phyloP scores from a whole-genome alignment of 2,113 vertebrate genomes.

The Nerophis ophidion region DNA sequence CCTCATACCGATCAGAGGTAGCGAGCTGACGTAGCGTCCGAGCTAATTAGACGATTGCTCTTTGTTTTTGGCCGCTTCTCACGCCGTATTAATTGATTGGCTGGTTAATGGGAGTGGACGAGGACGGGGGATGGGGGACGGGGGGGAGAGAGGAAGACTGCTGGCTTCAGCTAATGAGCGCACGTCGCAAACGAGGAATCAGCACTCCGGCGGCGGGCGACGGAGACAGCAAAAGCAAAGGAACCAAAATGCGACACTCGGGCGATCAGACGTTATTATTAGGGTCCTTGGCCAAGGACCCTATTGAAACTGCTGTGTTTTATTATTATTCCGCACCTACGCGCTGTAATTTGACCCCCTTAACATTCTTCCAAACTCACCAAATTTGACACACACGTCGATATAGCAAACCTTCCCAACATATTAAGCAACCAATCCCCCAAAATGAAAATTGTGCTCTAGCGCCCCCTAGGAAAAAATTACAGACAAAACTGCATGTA shows the following conservation, averaged over 20 bases:
- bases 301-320: no score
- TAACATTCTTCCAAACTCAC: no score
- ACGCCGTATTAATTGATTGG: constrained; percentile 74
- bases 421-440: no score
- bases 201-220: constrained; percentile 44
- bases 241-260: neutral
- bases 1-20: constrained; percentile 18
- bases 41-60: constrained; percentile 73
- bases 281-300: no score
- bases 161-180: constrained; percentile 61
- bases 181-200: constrained; percentile 49
- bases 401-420: no score
- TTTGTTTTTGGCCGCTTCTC: constrained; percentile 60
- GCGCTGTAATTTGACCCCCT: no score
- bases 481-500: no score
- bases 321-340: no score
- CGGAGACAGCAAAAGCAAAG: neutral
- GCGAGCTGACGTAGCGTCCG: constrained; percentile 57
- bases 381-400: no score
- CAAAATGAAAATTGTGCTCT: no score
- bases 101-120: constrained; percentile 66
- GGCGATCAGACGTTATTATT: no score
- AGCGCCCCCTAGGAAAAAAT: no score
- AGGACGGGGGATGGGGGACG: constrained; percentile 5
- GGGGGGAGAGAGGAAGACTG: constrained; percentile 24